These are phyloP conservation scores for Chlamydotis undulata DNA, from an alignment of 2,113 vertebrate species.

Conservation along the genomic window DNA sequence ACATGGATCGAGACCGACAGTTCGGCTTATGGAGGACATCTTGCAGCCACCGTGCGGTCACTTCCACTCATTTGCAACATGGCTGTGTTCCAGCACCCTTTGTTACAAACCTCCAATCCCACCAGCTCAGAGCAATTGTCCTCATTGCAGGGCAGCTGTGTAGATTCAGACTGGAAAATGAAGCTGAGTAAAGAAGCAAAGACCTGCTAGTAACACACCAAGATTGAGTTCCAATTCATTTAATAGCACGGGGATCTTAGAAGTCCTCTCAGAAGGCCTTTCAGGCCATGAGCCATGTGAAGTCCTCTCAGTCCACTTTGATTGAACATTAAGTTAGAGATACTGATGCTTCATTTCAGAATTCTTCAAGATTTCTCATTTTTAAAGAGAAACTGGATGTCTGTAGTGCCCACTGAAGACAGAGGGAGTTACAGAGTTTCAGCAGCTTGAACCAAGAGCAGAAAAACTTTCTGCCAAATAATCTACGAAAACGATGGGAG, in stretches of 20 bases:
- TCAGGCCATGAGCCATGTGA: background rate
- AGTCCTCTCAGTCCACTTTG: background rate
- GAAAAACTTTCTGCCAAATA: background rate
- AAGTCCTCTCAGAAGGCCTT: background rate
- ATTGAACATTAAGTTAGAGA: background rate
- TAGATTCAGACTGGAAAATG: background rate
- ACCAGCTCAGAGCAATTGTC: background rate
- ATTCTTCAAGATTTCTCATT: background rate
- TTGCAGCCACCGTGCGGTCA: rapidly evolving
- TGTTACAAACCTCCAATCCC: background rate
- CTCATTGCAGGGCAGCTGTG: background rate
- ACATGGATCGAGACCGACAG: rapidly evolving
- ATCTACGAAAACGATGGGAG: background rate
- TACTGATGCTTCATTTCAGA: background rate
- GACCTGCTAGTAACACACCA: background rate
- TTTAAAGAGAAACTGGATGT: background rate
- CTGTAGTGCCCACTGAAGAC: background rate
- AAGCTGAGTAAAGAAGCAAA: background rate
- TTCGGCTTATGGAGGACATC: rapidly evolving
- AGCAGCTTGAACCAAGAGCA: background rate
- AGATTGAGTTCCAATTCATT: background rate
- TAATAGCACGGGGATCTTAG: background rate
- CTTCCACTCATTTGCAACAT: background rate
- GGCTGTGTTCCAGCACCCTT: background rate
- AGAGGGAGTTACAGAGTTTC: background rate